Conservation (phyloP, 92 coral and sea anemone species). For the Meandrina meandrites region DNA sequence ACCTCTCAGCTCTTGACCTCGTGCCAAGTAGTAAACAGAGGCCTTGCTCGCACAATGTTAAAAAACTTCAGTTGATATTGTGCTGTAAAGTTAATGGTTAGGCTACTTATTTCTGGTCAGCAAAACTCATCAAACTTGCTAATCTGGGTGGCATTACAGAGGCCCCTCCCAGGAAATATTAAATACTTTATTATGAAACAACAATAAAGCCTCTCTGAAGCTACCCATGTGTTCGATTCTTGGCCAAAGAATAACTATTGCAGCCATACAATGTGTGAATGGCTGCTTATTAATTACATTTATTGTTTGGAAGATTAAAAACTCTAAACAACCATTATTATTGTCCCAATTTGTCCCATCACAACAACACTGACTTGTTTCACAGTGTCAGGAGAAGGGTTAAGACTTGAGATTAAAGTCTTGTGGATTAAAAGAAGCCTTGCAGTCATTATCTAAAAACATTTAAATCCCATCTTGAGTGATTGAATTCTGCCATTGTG, state of each 20-base stretch:
- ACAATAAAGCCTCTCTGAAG: not conserved
- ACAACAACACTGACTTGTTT: not conserved
- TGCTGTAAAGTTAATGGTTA: not conserved
- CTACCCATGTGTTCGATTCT: not conserved
- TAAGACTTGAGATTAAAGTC: not conserved
- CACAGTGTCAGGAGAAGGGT: not conserved
- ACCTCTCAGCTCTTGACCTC: not conserved
- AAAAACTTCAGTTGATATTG: not conserved
- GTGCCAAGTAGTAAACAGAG: not conserved
- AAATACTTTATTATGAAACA: not conserved
- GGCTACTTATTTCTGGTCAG: not conserved
- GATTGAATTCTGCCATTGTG: not conserved
- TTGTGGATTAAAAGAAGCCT: not conserved
- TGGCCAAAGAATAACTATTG: not conserved
- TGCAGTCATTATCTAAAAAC: not conserved
- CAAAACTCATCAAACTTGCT: not conserved
- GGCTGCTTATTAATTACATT: not conserved
- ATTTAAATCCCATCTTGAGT: not conserved
- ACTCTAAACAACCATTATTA: not conserved
- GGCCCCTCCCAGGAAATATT: conserved; percentile 17
- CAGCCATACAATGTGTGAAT: not conserved
- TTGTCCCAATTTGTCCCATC: not conserved
- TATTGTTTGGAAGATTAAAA: not conserved
- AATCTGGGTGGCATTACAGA: not conserved
- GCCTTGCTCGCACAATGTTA: not conserved